Conservation (phyloP, 1,140 invertebrate species). For the Mamestra configurata region DNA sequence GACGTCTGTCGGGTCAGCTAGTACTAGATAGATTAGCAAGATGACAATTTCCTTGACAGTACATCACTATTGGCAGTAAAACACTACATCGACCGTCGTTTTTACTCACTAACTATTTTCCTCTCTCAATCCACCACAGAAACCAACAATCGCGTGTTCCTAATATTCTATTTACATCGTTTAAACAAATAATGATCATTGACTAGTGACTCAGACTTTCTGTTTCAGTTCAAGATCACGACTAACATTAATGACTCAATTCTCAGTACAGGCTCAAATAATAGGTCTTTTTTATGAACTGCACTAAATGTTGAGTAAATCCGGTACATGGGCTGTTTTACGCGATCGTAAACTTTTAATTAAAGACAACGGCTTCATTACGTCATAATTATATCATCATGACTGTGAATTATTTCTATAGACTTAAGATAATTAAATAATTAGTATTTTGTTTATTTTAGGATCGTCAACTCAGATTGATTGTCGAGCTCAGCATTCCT, state of each 20-base stretch:
- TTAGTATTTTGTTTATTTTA: background rate
- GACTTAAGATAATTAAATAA: background rate
- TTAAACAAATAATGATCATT: background rate
- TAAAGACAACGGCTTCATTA: slow-evolving; percentile 11
- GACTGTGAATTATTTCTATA: background rate
- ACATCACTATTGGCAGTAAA: too few relatives aligned
- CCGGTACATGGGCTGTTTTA: background rate
- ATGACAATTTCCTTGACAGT: too few relatives aligned
- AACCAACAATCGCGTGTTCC: background rate
- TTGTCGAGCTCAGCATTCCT: too few relatives aligned
- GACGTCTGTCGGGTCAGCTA: too few relatives aligned
- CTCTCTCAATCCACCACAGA: background rate
- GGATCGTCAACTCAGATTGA: background rate
- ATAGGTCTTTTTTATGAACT: slow-evolving; percentile 19
- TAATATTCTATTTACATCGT: background rate
- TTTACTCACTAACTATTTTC: too few relatives aligned
- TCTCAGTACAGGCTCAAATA: background rate
- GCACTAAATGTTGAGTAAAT: slow-evolving; percentile 1
- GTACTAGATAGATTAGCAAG: too few relatives aligned
- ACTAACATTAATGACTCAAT: background rate
- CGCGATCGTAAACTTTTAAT: slow-evolving; percentile 18
- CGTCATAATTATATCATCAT: slow-evolving; percentile 15
- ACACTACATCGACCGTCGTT: too few relatives aligned
- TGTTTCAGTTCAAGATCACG: background rate
- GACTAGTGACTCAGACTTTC: background rate